phyloP scores from a whole-genome alignment of 1,140 invertebrate species.

The Pseudomyrmex dendroicus region DNA sequence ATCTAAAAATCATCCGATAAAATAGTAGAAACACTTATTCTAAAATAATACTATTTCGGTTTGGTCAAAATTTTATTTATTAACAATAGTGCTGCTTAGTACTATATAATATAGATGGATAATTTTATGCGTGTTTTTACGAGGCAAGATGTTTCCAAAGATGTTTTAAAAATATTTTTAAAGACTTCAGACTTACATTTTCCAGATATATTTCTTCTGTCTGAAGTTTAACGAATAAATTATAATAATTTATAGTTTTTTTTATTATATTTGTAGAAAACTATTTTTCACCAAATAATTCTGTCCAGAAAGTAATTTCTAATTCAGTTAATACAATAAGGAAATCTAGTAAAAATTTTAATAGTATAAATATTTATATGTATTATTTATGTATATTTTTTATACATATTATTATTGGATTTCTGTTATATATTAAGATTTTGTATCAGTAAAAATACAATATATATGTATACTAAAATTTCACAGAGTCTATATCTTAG shows the following conservation, averaged over 20 bases:
- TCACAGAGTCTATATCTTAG: too few species aligned
- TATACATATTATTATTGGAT: constrained; percentile 2
- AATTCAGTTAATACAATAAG: constrained; percentile 19
- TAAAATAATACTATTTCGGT: constrained; percentile 33
- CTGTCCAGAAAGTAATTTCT: constrained; percentile 31
- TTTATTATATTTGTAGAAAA: not conserved
- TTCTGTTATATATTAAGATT: constrained; percentile 29
- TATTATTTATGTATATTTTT: constrained; percentile 38
- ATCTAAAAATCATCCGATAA: constrained; percentile 20
- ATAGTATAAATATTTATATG: constrained; percentile 16
- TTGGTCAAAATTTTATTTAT: constrained; percentile 66
- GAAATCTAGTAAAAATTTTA: constrained; percentile 52
- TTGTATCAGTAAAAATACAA: constrained; percentile 71
- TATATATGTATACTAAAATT: too few species aligned
- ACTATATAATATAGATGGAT: constrained; percentile 30
- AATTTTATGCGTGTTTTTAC: constrained; percentile 26
- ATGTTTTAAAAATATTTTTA: constrained; percentile 36
- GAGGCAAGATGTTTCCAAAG: not conserved
- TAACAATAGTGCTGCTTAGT: constrained; percentile 67
- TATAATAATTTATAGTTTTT: too few species aligned
- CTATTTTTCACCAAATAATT: constrained; percentile 28
- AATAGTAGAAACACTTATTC: constrained; percentile 37
- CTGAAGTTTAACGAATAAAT: too few species aligned
- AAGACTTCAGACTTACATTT: constrained; percentile 50
- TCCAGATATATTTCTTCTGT: too few species aligned